Evolutionary conservation across 2,888 invertebrate species (phyloP), one percentile per base, ranked within the genome.

Genomic region (Macrosiphum euphorbiae): DNA sequence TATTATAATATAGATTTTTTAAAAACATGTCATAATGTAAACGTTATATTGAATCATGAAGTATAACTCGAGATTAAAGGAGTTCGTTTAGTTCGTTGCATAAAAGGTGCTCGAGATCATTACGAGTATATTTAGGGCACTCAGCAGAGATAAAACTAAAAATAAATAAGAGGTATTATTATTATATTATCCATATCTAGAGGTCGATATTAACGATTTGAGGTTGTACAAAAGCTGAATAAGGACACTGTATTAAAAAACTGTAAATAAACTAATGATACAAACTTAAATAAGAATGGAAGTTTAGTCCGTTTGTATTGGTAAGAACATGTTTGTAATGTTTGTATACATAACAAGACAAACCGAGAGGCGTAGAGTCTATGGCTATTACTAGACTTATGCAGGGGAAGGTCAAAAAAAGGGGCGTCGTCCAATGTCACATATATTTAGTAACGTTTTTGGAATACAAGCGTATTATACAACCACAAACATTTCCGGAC

Each of bases 371-470:
- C 35, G 35, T 35, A 35, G 35, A 78, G 20, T 35, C 20, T 35
- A 78, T 44, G 7, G 8, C 78, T 50, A 87, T 87, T 87, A 28
- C 7, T 58, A 35, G 84, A 88, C 35, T 67, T 52, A 24, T 35
- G 3, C n/a, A 28, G 28, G 41, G 44, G 78, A 84, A 89, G 88
- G 84, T 47, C 78, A 47, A 44, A 8, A 84, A 88, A 89, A 84
- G 84, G 78, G 67, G 78, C 78, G 52, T 88, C 67, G 52, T 41
- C n/a, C 92, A 92, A 92, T 92, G 88, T 84, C 92, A 84, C 16
- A 26, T 55, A 67, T 20, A 26, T 47, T 61, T 58, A 20, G 8
- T 35, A 78, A 88, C 50, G 87, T 50, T 92, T 92, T 92, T 35
- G 50, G 86, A 92, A 86, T 86, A 50, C 16, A 41, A 67, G 24